Percentiles rank a stretch among this genome's conserved stretches.
Conservation (phyloP, 2,113 vertebrate species). For the Carassius auratus region DNA sequence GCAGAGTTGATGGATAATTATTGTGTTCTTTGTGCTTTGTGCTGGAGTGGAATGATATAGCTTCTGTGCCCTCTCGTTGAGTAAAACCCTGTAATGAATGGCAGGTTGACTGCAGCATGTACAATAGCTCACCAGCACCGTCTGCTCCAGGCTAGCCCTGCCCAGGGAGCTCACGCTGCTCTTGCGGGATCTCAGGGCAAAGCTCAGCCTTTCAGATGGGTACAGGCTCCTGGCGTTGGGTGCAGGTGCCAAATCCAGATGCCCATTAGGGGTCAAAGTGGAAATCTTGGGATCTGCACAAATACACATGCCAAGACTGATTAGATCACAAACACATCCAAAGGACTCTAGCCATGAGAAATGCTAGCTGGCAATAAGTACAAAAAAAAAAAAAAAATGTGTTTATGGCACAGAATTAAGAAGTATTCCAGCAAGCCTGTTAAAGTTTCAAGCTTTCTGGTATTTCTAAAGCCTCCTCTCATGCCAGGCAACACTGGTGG, state of each 20-base stretch:
- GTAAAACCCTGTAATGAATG: conserved; percentile 9
- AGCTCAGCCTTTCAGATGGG: conserved; percentile 83
- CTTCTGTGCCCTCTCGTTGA: background rate
- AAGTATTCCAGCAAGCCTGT: background rate
- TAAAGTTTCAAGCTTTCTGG: conserved; percentile 30
- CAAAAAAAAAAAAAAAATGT: background rate
- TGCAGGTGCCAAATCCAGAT: conserved; percentile 82
- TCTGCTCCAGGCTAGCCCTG: conserved; percentile 84
- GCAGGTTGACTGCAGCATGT: conserved; percentile 3
- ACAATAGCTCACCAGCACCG: conserved; percentile 78
- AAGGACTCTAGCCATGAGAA: background rate
- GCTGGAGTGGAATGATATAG: conserved; percentile 1
- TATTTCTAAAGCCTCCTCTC: background rate
- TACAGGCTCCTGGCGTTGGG: conserved; percentile 76
- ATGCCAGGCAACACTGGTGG: conserved; percentile 19
- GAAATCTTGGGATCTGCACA: conserved; percentile 88
- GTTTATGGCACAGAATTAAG: background rate
- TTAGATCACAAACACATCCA: background rate
- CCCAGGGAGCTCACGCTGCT: conserved; percentile 93
- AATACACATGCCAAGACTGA: background rate
- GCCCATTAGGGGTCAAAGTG: conserved; percentile 92
- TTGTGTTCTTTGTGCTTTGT: conserved; percentile 32
- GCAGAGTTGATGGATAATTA: conserved; percentile 39
- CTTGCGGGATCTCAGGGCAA: conserved; percentile 85
- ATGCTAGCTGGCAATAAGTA: background rate